phyloP scores from a whole-genome alignment of 2,113 vertebrate species.

The Drymodes brunneopygia region DNA sequence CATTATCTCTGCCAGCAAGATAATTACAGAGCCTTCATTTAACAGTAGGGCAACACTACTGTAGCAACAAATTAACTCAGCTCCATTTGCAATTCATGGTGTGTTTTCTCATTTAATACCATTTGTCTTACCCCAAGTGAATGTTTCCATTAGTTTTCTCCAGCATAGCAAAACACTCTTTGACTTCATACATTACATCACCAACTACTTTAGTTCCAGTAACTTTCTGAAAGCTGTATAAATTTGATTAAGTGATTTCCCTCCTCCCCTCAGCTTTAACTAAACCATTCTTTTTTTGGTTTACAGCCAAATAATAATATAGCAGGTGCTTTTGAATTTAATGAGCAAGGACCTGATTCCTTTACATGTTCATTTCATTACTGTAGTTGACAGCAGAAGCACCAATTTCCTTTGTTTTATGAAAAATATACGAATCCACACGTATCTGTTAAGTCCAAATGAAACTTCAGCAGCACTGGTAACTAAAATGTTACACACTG shows the following conservation, averaged over 20 bases:
- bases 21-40: constrained; percentile 88
- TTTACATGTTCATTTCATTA: not conserved
- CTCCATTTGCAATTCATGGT: constrained; percentile 87
- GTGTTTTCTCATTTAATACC: constrained; percentile 86
- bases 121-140: constrained; percentile 86
- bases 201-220: constrained; percentile 57
- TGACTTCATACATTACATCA: constrained; percentile 72
- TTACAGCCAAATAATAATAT: constrained; percentile 49
- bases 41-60: constrained; percentile 86
- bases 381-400: not conserved
- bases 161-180: constrained; percentile 69
- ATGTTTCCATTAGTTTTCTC: constrained; percentile 79
- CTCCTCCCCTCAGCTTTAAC: not conserved
- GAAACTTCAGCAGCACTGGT: not conserved
- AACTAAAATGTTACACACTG: not conserved
- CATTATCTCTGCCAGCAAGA: constrained; percentile 85
- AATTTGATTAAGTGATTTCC: constrained; percentile 1
- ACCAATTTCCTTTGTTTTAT: not conserved
- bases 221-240: constrained; percentile 47
- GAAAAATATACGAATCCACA: not conserved
- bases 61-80: constrained; percentile 87
- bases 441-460: not conserved
- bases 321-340: not conserved
- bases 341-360: not conserved
- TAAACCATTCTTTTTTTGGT: constrained; percentile 37